Evolutionary conservation across 2,797 vertebrate species (phyloP).

Genomic region (Notoglanidium macrostoma): DNA sequence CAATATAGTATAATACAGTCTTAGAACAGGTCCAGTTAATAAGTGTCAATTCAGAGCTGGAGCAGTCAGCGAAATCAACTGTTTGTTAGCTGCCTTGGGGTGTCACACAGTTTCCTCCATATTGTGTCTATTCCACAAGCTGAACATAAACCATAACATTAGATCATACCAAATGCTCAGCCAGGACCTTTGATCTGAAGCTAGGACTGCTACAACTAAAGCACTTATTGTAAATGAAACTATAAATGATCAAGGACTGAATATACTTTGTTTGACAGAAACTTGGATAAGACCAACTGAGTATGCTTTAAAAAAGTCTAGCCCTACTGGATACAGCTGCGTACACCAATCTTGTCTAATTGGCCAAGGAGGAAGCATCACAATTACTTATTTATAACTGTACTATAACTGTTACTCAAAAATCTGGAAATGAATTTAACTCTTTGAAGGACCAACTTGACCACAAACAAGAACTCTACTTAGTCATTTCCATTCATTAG

Average conservation of each 20-base stretch:
- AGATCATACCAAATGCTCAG: background rate
- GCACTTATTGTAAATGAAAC: background rate
- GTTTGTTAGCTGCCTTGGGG: background rate
- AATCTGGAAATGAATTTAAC: background rate
- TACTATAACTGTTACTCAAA: background rate
- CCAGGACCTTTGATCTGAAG: background rate
- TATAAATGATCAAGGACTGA: background rate
- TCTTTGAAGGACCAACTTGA: background rate
- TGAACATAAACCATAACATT: background rate
- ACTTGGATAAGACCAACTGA: background rate
- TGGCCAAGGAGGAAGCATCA: background rate
- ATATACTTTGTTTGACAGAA: background rate
- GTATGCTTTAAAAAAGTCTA: background rate
- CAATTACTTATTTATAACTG: background rate
- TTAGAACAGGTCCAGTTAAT: background rate
- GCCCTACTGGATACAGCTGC: background rate
- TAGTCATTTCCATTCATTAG: background rate
- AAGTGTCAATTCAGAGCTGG: background rate
- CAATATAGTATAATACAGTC: background rate
- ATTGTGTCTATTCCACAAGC: background rate
- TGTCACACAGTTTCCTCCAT: no score
- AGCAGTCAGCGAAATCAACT: background rate
- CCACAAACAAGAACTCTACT: background rate
- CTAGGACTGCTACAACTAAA: background rate
- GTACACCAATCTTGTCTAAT: constrained; percentile 3